Evolutionary conservation across 2,888 invertebrate genomes (phyloP).

Genomic region (Pheosia gnoma): DNA sequence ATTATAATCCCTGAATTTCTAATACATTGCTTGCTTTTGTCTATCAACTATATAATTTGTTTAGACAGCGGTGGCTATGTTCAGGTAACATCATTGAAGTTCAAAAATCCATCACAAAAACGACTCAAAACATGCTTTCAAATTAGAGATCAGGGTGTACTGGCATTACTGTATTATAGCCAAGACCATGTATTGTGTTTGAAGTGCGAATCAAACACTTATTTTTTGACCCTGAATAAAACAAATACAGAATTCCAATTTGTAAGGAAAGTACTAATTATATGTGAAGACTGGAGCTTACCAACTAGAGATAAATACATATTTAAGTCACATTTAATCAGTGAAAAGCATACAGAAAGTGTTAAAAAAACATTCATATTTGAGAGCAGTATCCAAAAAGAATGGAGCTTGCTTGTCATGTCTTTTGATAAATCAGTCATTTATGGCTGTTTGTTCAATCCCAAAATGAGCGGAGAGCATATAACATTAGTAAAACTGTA

Average conservation of each 20-base stretch:
- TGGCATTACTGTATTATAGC: conserved; percentile 33
- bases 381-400: conserved; percentile 22
- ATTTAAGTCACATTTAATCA: conserved; percentile 32
- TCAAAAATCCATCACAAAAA: conserved; percentile 57
- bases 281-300: conserved; percentile 31
- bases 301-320: conserved; percentile 39
- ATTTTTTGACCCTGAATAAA: conserved; percentile 52
- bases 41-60: conserved; percentile 59
- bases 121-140: conserved; percentile 52
- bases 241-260: conserved; percentile 52
- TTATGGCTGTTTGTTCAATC: conserved; percentile 51
- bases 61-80: conserved; percentile 59
- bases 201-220: conserved; percentile 46
- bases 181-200: conserved; percentile 50
- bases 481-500: conserved; percentile 52
- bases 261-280: conserved; percentile 40
- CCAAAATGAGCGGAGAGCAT: conserved; percentile 37
- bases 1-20: conserved; percentile 57
- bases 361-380: conserved; percentile 38
- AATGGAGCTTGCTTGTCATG: conserved; percentile 44
- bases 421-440: conserved; percentile 55
- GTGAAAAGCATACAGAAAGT: conserved; percentile 26
- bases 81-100: conserved; percentile 58
- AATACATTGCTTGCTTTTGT: conserved; percentile 49
- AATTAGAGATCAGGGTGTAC: conserved; percentile 44